Base-by-base conservation (phyloP, 2,888 invertebrate genomes). In the Nycteola revayana region DNA sequence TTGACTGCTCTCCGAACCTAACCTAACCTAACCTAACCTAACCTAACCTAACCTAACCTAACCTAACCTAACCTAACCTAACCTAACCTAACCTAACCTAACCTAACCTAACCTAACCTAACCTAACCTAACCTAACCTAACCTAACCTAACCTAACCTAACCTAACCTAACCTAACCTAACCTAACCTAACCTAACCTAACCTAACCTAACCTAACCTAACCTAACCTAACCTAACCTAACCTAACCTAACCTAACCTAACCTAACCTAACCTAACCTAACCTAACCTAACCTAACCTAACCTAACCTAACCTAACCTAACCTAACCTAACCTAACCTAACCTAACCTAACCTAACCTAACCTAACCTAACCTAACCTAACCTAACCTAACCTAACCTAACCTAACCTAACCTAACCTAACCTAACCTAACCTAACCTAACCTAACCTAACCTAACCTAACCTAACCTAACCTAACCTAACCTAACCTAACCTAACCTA, bases 371-470 rank as follows among this genome's bases (percentile, higher is more conserved):
- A 39, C 42, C 42, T 42, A 42, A 42, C 36, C 36, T 41, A 41
- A 29, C 42, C 42, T 42, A 42, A 27, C 36, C 42, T 42, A 42
- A 42, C 42, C 42, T 42, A n/a, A 42, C 42, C 42, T 42, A 42
- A 42, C 42, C 39, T 37, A 40, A 39, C 44, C 36, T 34, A 37
- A 36, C 42, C 37, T 35, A 35, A 34, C 43, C 41, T 35, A 38
- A 35, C 37, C 41, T 38, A 36, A 38, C 45, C 44, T 42, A 40
- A 42, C 44, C 44, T 49, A 38, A 44, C 45, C 42, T 42, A 46
- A 42, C 42, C 42, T 42, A 42, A 43, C 38, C 37, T 45, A 40
- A 40, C 40, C 43, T 49, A 42, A 37, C 41, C 36, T 34, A 43
- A 43, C 40, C 37, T 38, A 48, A 43, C 41, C 36, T 41, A 41